phyloP scores from a whole-genome alignment of 2,113 vertebrate genomes.

The Cyphomyrus discorhynchus region DNA sequence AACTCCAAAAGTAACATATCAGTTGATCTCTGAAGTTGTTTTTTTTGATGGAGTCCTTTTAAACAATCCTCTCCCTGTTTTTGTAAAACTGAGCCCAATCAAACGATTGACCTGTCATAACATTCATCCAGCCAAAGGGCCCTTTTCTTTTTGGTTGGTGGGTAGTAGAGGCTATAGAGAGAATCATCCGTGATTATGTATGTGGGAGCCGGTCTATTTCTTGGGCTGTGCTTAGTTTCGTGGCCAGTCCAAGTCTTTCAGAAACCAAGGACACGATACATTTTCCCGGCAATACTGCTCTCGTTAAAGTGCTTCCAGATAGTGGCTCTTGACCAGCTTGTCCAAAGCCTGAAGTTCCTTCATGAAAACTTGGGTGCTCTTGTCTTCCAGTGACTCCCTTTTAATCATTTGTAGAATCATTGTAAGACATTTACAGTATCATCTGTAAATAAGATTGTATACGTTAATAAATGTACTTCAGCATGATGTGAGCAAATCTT shows the following conservation, averaged over 20 bases:
- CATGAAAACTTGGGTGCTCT: slow-evolving; percentile 41
- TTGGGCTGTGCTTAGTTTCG: slow-evolving; percentile 35
- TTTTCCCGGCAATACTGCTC: slow-evolving; percentile 44
- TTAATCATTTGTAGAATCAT: neutral
- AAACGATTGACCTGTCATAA: slow-evolving; percentile 47
- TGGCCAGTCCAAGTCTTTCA: slow-evolving; percentile 1
- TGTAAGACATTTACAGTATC: neutral
- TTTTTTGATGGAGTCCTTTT: slow-evolving; percentile 29
- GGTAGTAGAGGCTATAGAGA: slow-evolving; percentile 22
- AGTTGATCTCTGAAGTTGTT: slow-evolving; percentile 24
- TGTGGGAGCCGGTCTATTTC: neutral
- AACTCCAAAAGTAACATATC: neutral
- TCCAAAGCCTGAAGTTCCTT: slow-evolving; percentile 42
- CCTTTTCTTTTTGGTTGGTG: slow-evolving; percentile 28
- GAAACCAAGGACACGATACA: neutral
- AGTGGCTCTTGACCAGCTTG: slow-evolving; percentile 46
- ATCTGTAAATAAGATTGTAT: neutral
- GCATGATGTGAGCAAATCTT: neutral
- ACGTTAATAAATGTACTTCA: neutral
- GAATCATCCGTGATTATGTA: slow-evolving; percentile 26
- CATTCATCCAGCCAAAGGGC: slow-evolving; percentile 41
- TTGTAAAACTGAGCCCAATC: slow-evolving; percentile 41
- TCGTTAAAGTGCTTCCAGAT: slow-evolving; percentile 57
- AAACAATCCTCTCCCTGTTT: slow-evolving; percentile 30
- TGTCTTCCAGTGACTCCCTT: slow-evolving; percentile 33